Evolutionary conservation across 2,113 vertebrate species (phyloP), one percentile per base, ranked within the genome.

Genomic region (Turnix velox): DNA sequence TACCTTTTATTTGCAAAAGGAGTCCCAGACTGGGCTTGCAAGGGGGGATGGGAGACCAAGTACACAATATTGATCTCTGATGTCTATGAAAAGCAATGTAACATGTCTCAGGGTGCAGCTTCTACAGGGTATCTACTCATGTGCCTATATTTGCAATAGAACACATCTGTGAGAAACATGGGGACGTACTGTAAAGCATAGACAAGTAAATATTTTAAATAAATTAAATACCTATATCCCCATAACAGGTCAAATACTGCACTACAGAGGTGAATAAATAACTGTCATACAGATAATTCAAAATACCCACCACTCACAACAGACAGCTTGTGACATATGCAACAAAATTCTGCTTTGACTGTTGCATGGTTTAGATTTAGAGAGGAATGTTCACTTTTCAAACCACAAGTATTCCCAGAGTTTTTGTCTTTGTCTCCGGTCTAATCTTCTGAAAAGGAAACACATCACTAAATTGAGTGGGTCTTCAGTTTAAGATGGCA

Each of bases 281-380:
- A 14, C 2, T 72, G 14, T 35, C 37, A 52, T 0, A 0, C 1
- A n/a, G n/a, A 42, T 11, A 55, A 23, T 37, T 28, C 30, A 39
- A 49, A 89, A n/a, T 12, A 18, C 4, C 6, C 49, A 35, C 10
- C 17, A 40, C 39, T 71, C 45, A 31, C 30, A 22, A 24, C 14
- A 68, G 43, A n/a, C 4, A 10, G 23, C 2, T 45, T 7, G 7
- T 71, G 35, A 19, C 4, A 2, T 18, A 15, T 9, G 37, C 7
- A 67, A 51, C 12, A 87, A 72, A 82, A 68, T 28, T 15, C 19
- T 68, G 18, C 17, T 28, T 82, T 54, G 35, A 18, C 24, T 59
- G 43, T 16, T 71, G 14, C 11, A 85, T 17, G 16, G 18, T 89
- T 63, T 23, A 61, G 48, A 28, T 22, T 13, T 35, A 42, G 31